phyloP scores from a whole-genome alignment of 2,797 vertebrate species.

The Eospalax fontanierii region DNA sequence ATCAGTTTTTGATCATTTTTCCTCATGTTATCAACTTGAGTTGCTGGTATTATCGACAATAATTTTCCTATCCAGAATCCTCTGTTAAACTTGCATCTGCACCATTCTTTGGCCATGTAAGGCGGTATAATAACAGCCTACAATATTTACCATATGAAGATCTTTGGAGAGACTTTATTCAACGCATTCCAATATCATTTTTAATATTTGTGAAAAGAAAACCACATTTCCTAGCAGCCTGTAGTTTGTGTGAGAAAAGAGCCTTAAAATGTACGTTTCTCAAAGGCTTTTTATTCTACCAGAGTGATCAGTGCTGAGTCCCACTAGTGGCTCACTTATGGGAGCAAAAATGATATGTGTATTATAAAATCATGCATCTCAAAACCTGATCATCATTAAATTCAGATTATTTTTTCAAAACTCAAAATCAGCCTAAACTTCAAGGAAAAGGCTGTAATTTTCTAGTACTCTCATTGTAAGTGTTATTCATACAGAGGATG shows the following conservation, averaged over 20 bases:
- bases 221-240: not conserved
- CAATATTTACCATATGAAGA: not conserved
- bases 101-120: not conserved
- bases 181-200: not conserved
- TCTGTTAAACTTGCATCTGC: not conserved
- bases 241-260: not conserved
- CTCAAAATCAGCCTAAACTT: not conserved
- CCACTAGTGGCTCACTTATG: not conserved
- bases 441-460: not conserved
- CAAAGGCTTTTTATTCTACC: not conserved
- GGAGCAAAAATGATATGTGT: not conserved
- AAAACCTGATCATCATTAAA: slow-evolving; percentile 11
- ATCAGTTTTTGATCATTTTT: not conserved
- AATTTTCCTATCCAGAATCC: not conserved
- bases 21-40: too few relatives aligned
- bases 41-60: fast-evolving
- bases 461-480: not conserved
- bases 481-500: not conserved
- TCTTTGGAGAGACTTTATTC: not conserved
- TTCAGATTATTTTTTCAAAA: not conserved
- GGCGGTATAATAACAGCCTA: not conserved
- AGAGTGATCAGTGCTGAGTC: not conserved
- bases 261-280: not conserved
- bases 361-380: not conserved
- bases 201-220: not conserved